Evolutionary conservation across 2,888 invertebrate species (phyloP).

Genomic region (Corythucha ciliata): DNA sequence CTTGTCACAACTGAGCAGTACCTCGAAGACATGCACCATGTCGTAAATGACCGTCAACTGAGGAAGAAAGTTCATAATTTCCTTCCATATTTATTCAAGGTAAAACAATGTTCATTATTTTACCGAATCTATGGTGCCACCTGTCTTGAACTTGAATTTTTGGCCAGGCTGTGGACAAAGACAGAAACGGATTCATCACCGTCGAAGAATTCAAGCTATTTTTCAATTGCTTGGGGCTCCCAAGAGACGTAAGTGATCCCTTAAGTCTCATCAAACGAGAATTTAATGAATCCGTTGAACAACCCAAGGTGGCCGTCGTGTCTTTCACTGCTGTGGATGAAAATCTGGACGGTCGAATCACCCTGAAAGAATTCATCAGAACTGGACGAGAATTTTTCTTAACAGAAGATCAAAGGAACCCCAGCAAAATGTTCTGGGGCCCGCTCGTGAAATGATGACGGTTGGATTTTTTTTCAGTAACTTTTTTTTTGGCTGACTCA

Average conservation of each 20-base stretch:
- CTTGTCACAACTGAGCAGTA: slow-evolving; percentile 73
- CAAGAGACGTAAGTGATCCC: slow-evolving; percentile 49
- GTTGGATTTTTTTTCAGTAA: too few relatives aligned
- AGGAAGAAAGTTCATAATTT: slow-evolving; percentile 66
- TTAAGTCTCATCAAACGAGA: background rate
- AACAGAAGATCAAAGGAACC: slow-evolving; percentile 61
- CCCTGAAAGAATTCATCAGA: slow-evolving; percentile 67
- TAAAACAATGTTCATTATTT: slow-evolving; percentile 39
- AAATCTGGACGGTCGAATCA: slow-evolving; percentile 67
- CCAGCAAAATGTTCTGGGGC: slow-evolving; percentile 81
- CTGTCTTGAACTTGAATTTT: slow-evolving; percentile 25
- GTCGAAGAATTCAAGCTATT: slow-evolving; percentile 74
- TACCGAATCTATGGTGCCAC: background rate
- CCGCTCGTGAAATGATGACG: slow-evolving; percentile 51
- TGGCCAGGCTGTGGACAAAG: slow-evolving; percentile 67
- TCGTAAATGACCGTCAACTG: slow-evolving; percentile 62
- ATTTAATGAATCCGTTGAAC: too few relatives aligned
- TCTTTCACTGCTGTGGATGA: slow-evolving; percentile 70
- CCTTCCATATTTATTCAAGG: slow-evolving; percentile 73
- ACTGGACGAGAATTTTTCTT: slow-evolving; percentile 72
- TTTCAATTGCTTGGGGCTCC: slow-evolving; percentile 66
- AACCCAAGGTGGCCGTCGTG: slow-evolving; percentile 62
- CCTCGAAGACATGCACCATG: slow-evolving; percentile 70
- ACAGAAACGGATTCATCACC: slow-evolving; percentile 65
- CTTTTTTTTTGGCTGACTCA: too few relatives aligned